phyloP scores from a whole-genome alignment of 2,888 invertebrate species.

The Latrodectus elegans region DNA sequence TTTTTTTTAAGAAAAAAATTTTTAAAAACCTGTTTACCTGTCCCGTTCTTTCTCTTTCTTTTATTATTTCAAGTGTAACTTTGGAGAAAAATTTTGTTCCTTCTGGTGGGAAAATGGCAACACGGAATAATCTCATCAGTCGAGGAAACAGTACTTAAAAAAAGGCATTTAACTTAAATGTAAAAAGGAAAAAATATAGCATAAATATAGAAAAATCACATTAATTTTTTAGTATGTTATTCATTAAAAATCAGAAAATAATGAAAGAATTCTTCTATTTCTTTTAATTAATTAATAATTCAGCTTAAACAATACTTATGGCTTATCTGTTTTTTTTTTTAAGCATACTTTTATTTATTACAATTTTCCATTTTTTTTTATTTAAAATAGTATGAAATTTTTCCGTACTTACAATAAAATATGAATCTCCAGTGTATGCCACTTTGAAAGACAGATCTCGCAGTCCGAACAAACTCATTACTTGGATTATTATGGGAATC shows the following conservation, averaged over 20 bases:
- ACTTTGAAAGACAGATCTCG: constrained; percentile 34
- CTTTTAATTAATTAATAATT: neutral
- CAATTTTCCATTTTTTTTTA: neutral
- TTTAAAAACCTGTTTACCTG: constrained; percentile 10
- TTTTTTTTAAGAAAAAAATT: no score
- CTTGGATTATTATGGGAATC: constrained; percentile 73
- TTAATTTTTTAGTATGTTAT: neutral
- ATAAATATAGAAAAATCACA: neutral
- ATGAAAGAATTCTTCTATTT: neutral
- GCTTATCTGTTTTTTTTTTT: no score
- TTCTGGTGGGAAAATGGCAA: constrained; percentile 33
- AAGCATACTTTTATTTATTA: neutral
- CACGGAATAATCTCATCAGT: constrained; percentile 33
- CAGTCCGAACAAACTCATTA: constrained; percentile 56
- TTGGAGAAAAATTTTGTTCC: constrained; percentile 39
- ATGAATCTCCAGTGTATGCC: constrained; percentile 36
- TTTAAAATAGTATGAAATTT: neutral
- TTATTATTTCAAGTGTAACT: constrained; percentile 30
- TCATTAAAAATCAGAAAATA: neutral
- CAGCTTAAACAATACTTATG: neutral
- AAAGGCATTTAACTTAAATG: no score
- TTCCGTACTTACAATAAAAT: constrained; percentile 32
- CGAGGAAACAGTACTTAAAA: constrained; percentile 52
- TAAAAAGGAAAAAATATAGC: neutral
- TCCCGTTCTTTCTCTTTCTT: constrained; percentile 41